A percentile compares a stretch with the other conserved stretches of the same genome.
These are phyloP conservation scores for Corydoras maculifer DNA, from an alignment of 2,113 vertebrate genomes.

Conservation along the genomic window DNA sequence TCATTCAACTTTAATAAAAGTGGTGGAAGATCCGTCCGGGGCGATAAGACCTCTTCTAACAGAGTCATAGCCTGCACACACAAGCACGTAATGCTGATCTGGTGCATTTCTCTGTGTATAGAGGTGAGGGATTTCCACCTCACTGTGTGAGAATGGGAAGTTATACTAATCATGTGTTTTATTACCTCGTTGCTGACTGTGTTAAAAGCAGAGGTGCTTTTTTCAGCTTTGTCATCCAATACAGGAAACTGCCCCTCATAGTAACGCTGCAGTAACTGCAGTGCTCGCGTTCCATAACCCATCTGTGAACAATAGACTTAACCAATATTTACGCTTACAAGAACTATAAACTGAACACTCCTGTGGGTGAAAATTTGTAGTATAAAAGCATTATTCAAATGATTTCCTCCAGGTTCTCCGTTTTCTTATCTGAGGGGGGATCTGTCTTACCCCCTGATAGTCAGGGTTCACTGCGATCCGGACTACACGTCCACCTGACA, in stretches of 20 bases:
- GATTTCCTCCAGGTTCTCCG: too few relatives aligned
- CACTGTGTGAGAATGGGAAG: neutral
- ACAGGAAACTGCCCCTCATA: constrained; percentile 88
- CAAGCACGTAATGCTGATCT: too few relatives aligned
- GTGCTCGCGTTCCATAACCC: constrained; percentile 89
- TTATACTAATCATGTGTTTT: neutral
- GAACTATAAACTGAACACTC: too few relatives aligned
- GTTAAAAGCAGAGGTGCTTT: constrained; percentile 66
- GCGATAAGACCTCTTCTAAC: constrained; percentile 83
- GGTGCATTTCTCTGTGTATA: too few relatives aligned
- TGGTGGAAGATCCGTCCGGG: constrained; percentile 87
- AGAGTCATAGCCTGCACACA: constrained; percentile 71
- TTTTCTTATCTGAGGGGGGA: too few relatives aligned
- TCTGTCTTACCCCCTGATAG: constrained; percentile 82
- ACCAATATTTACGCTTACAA: too few relatives aligned
- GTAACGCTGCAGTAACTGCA: constrained; percentile 87
- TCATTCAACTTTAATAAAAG: constrained; percentile 89
- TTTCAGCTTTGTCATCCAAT: constrained; percentile 71
- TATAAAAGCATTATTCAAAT: too few relatives aligned
- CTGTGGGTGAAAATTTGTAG: too few relatives aligned
- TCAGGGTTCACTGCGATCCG: constrained; percentile 95
- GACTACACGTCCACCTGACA: constrained; percentile 87
- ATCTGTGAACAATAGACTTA: constrained; percentile 59
- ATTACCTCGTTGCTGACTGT: constrained; percentile 86
- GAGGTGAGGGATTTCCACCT: too few relatives aligned